Evolutionary conservation across 1,140 invertebrate species (phyloP).

Genomic region (Drosophila setifemur): DNA sequence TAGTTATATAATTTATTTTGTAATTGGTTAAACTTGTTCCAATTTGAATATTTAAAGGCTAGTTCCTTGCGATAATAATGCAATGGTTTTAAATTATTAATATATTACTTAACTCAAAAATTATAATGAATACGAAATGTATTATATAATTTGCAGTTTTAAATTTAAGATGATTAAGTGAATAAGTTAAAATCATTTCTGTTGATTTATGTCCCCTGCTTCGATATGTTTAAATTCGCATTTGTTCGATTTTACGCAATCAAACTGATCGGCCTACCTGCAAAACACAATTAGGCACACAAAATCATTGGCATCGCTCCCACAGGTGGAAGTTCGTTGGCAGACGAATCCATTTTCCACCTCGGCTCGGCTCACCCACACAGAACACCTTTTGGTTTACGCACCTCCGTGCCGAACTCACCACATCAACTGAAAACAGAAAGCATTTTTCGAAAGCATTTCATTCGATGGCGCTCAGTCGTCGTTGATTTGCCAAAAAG

Average conservation of each 20-base stretch:
- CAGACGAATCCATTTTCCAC: constrained; percentile 2
- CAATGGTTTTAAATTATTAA: no score
- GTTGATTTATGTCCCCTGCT: background rate
- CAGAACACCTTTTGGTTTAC: constrained; percentile 56
- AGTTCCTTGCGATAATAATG: no score
- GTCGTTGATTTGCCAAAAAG: constrained; percentile 49
- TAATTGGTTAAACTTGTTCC: no score
- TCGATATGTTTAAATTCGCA: background rate
- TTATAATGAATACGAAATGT: no score
- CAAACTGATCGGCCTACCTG: background rate
- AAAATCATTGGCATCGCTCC: constrained; percentile 11
- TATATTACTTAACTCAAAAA: no score
- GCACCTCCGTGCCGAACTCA: constrained; percentile 51
- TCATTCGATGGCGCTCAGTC: constrained; percentile 55
- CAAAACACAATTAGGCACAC: background rate
- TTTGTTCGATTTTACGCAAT: background rate
- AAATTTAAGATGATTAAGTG: no score
- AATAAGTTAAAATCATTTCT: background rate
- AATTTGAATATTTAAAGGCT: no score
- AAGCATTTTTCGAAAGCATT: constrained; percentile 54
- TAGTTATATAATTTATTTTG: no score
- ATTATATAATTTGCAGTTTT: no score
- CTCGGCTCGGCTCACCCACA: constrained; percentile 49
- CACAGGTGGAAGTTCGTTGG: constrained; percentile 40
- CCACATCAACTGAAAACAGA: constrained; percentile 50